Evolutionary conservation across 2,888 invertebrate genomes (phyloP).

Genomic region (Anticlea derivata): DNA sequence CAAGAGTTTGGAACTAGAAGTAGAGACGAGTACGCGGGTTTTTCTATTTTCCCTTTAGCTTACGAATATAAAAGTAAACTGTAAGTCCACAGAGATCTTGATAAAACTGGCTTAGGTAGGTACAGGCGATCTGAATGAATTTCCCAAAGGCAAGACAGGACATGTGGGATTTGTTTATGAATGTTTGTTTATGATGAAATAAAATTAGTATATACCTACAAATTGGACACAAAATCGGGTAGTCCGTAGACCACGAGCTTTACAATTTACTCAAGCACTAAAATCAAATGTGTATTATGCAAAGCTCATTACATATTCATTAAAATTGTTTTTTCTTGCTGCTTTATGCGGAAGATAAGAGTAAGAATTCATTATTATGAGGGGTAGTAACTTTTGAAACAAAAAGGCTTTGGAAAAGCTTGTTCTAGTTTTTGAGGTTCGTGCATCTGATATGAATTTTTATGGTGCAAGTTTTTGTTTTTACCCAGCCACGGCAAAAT

Average conservation of each 20-base stretch:
- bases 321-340: conserved; percentile 32
- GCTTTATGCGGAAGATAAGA: conserved; percentile 28
- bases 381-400: conserved; percentile 5
- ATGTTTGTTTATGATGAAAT: no score
- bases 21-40: no score
- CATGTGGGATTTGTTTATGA: no score
- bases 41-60: no score
- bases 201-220: no score
- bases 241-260: background rate
- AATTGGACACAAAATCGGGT: conserved; percentile 2
- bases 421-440: conserved; percentile 7
- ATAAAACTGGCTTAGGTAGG: no score
- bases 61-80: no score
- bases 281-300: conserved; percentile 28
- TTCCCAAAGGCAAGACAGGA: no score
- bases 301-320: conserved; percentile 35
- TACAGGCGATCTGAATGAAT: no score
- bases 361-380: conserved; percentile 29
- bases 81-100: no score
- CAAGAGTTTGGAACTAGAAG: no score
- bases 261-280: conserved; percentile 3
- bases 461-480: conserved; percentile 3
- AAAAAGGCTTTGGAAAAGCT: conserved; percentile 15
- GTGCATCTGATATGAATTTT: conserved; percentile 16
- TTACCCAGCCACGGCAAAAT: no score